A percentile compares a stretch with the other conserved stretches of the same genome.
Conservation (phyloP, 2,113 vertebrate species). For the Burhinus oedicnemus region DNA sequence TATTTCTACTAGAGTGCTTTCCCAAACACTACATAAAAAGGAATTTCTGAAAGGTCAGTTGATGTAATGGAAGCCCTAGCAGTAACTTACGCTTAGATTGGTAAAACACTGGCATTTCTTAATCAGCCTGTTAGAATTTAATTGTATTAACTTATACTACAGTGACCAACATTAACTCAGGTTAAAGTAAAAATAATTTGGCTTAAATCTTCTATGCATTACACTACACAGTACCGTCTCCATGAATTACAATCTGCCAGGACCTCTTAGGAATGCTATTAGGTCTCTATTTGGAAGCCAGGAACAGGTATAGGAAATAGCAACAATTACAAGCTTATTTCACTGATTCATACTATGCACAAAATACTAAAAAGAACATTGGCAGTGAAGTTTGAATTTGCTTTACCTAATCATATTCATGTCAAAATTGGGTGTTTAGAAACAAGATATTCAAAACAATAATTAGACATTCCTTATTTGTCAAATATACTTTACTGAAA, state of each 20-base stretch:
- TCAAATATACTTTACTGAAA: background rate
- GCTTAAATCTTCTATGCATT: background rate
- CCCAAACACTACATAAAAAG: background rate
- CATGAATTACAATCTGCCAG: slow-evolving; percentile 12
- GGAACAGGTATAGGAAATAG: slow-evolving; percentile 1
- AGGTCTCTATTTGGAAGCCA: slow-evolving; percentile 16
- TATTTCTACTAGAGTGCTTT: background rate
- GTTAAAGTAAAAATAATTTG: slow-evolving; percentile 2
- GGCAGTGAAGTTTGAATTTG: slow-evolving; percentile 19
- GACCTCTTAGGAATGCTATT: background rate
- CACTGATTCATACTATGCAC: slow-evolving; percentile 15
- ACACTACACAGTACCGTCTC: background rate
- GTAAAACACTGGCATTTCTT: background rate
- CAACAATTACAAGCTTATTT: slow-evolving; percentile 41
- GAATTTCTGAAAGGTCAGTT: background rate
- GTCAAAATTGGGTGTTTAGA: background rate
- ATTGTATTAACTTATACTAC: background rate
- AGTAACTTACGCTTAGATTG: background rate
- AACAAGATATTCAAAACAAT: background rate
- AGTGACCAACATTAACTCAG: background rate
- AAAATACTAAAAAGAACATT: slow-evolving; percentile 47
- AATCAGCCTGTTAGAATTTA: background rate
- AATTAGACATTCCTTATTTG: background rate
- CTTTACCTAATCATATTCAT: slow-evolving; percentile 26
- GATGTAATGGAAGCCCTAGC: background rate